Percentiles rank a stretch among this genome's conserved stretches.
Conservation (phyloP, 2,113 vertebrate genomes). For the Sterna hirundo region DNA sequence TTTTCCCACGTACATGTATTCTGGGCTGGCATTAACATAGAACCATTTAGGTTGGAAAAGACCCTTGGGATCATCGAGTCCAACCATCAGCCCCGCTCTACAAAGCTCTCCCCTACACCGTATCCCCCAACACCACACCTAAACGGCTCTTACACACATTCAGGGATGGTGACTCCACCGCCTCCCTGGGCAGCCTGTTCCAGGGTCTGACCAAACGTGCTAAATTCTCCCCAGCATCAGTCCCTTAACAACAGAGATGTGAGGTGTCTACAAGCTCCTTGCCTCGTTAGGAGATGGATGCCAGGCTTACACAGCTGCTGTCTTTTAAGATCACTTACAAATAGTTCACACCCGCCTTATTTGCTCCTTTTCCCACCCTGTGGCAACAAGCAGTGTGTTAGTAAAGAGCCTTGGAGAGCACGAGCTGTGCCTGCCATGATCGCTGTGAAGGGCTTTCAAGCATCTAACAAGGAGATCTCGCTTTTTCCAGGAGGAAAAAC, state of each 20-base stretch:
- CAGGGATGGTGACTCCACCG: no score
- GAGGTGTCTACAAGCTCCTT: not conserved
- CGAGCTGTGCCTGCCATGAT: fast-evolving
- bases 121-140: no score
- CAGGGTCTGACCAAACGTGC: no score
- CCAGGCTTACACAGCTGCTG: not conserved
- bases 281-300: not conserved
- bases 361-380: not conserved
- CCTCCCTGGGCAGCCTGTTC: no score
- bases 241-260: not conserved
- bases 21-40: not conserved
- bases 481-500: not conserved
- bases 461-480: not conserved
- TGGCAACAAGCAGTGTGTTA: not conserved
- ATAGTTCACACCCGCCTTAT: not conserved
- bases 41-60: no score
- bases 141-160: no score
- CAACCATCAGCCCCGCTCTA: no score
- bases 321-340: not conserved
- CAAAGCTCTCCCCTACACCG: no score
- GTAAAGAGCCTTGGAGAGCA: fast-evolving
- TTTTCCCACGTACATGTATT: not conserved
- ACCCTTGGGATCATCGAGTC: no score
- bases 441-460: not conserved
- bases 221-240: not conserved